A percentile compares a stretch with the other conserved stretches of the same genome.
Conservation (phyloP, 2,797 vertebrate species). For the Darevskia mixta region DNA sequence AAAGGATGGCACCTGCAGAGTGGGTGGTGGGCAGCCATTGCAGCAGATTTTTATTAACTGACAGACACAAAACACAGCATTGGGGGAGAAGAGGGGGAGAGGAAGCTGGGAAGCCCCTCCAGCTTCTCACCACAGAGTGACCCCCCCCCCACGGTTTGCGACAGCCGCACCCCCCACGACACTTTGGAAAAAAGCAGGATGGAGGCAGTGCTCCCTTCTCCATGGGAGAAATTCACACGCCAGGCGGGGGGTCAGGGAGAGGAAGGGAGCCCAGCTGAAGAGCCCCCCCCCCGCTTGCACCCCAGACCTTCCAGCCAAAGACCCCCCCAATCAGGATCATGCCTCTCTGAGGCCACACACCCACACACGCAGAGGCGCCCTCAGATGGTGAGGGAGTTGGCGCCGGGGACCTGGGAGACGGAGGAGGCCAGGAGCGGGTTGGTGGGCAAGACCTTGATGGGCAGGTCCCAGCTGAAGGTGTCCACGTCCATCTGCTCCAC, state of each 20-base stretch:
- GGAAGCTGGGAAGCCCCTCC: background rate
- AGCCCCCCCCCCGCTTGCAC: background rate
- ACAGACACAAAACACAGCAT: background rate
- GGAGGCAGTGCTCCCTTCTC: background rate
- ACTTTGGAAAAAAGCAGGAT: too few relatives aligned
- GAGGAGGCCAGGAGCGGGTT: slow-evolving; percentile 94
- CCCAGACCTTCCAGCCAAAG: background rate
- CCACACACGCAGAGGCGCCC: background rate
- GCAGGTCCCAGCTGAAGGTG: slow-evolving; percentile 98
- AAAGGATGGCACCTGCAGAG: too few relatives aligned
- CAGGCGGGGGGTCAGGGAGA: background rate
- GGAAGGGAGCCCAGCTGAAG: background rate
- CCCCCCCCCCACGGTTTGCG: background rate
- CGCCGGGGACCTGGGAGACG: slow-evolving; percentile 90
- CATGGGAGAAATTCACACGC: background rate
- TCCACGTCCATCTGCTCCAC: slow-evolving; percentile 93
- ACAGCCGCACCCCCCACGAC: background rate
- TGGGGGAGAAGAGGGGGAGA: too few relatives aligned
- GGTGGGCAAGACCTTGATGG: slow-evolving; percentile 95
- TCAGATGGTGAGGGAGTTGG: slow-evolving; percentile 94
- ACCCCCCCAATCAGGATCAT: background rate
- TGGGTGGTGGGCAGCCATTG: background rate
- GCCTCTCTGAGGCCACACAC: background rate
- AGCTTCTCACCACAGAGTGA: background rate
- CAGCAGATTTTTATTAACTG: background rate